These are phyloP conservation scores for Sialis lutaria DNA, from an alignment of 2,888 invertebrate genomes.

Conservation along the genomic window DNA sequence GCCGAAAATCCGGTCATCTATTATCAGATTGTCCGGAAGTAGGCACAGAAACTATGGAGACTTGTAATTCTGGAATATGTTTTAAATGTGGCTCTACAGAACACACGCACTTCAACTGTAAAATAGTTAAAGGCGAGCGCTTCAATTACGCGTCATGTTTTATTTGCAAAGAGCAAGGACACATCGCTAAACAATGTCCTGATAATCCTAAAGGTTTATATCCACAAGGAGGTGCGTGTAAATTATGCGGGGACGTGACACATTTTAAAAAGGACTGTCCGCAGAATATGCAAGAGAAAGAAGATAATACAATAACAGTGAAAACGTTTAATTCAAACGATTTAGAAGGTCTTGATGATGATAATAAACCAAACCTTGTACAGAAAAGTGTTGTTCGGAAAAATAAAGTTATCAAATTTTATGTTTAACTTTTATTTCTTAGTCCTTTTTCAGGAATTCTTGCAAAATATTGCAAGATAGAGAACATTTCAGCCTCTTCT, in stretches of 20 bases:
- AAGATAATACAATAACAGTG: conserved; percentile 14
- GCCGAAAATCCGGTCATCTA: conserved; percentile 61
- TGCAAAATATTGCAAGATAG: too few relatives aligned
- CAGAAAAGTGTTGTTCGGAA: conserved; percentile 6
- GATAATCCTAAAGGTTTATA: conserved; percentile 76
- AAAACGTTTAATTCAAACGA: conserved; percentile 17
- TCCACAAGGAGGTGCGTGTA: conserved; percentile 70
- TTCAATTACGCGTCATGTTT: conserved; percentile 77
- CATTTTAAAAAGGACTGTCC: conserved; percentile 73
- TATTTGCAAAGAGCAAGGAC: conserved; percentile 74
- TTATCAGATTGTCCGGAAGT: conserved; percentile 65
- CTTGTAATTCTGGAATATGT: conserved; percentile 48
- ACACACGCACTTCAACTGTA: conserved; percentile 59
- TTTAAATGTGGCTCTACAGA: conserved; percentile 85
- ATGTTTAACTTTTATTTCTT: too few relatives aligned
- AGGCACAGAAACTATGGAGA: conserved; percentile 30
- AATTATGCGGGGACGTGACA: conserved; percentile 68
- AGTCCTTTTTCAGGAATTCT: too few relatives aligned
- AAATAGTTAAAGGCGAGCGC: conserved; percentile 43
- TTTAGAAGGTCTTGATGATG: conserved; percentile 17
- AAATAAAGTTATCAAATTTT: conserved; percentile 6
- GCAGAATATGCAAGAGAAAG: conserved; percentile 23
- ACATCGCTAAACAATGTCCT: conserved; percentile 74
- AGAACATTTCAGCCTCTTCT: too few relatives aligned
- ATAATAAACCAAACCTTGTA: conserved; percentile 6